A percentile compares a stretch with the other conserved stretches of the same genome.
phyloP scores from a whole-genome alignment of 2,888 invertebrate genomes.

The Ophioninae sp. region DNA sequence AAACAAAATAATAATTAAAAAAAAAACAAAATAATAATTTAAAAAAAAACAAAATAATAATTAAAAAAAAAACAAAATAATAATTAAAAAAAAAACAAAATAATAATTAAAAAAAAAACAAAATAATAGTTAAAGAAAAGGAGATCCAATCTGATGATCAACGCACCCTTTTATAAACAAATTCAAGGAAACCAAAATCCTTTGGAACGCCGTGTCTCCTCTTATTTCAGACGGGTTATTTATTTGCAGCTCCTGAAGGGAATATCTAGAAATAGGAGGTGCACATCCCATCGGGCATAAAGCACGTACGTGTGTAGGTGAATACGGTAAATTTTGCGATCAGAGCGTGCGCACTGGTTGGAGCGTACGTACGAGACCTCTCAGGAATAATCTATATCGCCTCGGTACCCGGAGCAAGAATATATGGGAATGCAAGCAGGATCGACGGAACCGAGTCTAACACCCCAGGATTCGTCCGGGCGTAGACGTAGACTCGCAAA shows the following conservation, averaged over 20 bases:
- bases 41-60: too few species aligned
- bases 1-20: too few species aligned
- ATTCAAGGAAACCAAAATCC: too few species aligned
- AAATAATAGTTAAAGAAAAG: too few species aligned
- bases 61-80: too few species aligned
- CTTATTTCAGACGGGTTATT: too few species aligned
- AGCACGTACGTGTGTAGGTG: slow-evolving; percentile 4
- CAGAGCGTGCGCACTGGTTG: background rate
- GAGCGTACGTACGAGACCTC: slow-evolving; percentile 32
- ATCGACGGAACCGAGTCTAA: slow-evolving; percentile 44
- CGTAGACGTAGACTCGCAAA: background rate
- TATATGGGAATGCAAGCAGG: slow-evolving; percentile 29
- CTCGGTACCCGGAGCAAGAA: slow-evolving; percentile 3
- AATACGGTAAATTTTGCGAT: slow-evolving; percentile 2
- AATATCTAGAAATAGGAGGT: background rate
- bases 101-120: too few species aligned
- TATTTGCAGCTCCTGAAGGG: background rate
- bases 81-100: too few species aligned
- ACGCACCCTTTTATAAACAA: too few species aligned
- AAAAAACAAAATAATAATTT: too few species aligned
- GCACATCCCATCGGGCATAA: background rate
- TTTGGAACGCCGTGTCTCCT: too few species aligned
- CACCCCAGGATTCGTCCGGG: slow-evolving; percentile 32
- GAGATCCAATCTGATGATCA: too few species aligned
- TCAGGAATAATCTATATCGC: slow-evolving; percentile 7